Conservation (phyloP, 1,140 invertebrate genomes). For the Drosophila novamexicana region DNA sequence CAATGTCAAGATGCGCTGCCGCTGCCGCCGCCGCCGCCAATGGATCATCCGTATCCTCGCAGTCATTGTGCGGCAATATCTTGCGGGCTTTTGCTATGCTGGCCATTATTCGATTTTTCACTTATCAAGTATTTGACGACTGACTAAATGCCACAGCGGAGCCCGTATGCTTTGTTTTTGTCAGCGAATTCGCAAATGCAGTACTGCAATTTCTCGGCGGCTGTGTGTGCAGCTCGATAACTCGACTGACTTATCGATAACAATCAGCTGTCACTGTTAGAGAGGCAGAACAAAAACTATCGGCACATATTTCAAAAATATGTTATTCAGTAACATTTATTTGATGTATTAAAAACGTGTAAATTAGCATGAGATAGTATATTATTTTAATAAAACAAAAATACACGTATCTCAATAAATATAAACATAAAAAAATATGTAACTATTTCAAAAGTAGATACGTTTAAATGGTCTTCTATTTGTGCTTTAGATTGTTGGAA, state of each 20-base stretch:
- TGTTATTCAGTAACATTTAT: neutral
- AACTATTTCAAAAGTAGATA: no score
- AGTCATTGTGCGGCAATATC: neutral
- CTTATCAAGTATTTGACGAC: no score
- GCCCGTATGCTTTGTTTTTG: neutral
- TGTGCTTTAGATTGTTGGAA: no score
- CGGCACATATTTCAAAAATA: neutral
- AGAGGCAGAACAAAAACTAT: neutral
- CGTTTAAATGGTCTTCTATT: no score
- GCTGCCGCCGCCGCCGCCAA: neutral
- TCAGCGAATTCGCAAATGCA: neutral
- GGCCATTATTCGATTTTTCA: neutral
- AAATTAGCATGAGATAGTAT: no score
- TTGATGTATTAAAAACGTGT: neutral
- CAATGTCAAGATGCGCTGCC: constrained; percentile 1
- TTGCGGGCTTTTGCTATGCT: neutral
- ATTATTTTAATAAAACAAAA: no score
- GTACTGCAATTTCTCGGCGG: neutral
- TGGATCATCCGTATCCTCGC: neutral
- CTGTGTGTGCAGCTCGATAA: neutral
- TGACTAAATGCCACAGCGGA: no score
- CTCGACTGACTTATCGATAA: neutral
- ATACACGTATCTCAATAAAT: no score
- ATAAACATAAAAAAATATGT: no score
- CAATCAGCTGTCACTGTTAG: neutral